These are phyloP conservation scores for Odocoileus virginianus DNA, from an alignment of 2,113 vertebrate genomes.

Conservation along the genomic window DNA sequence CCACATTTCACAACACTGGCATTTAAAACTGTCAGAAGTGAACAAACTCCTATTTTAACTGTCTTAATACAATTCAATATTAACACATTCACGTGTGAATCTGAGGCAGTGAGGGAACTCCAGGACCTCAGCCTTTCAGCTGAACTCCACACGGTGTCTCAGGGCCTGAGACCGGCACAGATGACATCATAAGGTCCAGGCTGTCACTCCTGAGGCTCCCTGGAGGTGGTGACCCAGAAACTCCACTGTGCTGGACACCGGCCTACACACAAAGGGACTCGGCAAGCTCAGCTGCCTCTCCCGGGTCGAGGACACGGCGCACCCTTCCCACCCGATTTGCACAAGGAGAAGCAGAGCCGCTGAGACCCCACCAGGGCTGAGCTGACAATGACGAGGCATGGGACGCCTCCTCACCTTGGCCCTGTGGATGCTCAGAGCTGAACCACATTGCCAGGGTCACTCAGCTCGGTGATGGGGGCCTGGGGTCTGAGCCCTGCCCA, in stretches of 20 bases:
- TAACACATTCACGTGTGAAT: not conserved
- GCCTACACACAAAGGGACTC: not conserved
- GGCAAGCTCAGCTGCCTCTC: not conserved
- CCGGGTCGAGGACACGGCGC: not conserved
- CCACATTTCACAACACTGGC: not conserved
- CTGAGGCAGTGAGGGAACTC: rapidly evolving
- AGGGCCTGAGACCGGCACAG: too few relatives aligned
- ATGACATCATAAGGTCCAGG: rapidly evolving
- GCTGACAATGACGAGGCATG: not conserved
- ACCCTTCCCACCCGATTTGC: not conserved
- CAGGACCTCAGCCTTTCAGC: not conserved
- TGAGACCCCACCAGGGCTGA: not conserved
- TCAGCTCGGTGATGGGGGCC: not conserved
- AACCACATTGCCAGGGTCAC: not conserved
- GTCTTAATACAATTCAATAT: too few relatives aligned
- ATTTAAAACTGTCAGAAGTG: not conserved
- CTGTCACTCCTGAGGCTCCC: not conserved
- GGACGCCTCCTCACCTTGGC: not conserved
- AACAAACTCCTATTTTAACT: too few relatives aligned
- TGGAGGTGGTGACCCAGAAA: not conserved
- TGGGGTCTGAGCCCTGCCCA: not conserved
- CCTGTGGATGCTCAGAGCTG: not conserved
- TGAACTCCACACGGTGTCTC: rapidly evolving
- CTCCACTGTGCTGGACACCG: not conserved
- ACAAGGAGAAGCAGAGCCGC: not conserved